Evolutionary conservation across 2,888 invertebrate genomes (phyloP).

Genomic region (Taenaris catops): DNA sequence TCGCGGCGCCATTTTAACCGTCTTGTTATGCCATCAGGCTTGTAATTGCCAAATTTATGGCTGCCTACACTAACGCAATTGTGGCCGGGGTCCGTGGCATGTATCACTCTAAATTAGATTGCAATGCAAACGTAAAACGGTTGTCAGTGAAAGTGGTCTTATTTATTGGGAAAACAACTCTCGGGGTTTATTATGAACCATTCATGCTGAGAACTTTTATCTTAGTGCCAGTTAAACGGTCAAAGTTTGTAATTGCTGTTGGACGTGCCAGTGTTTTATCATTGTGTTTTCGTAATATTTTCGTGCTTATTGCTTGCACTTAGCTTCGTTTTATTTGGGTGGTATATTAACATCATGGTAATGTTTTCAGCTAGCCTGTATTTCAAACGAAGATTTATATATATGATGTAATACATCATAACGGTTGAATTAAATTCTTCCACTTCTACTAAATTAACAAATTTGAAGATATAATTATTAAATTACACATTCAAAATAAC

Average conservation of each 20-base stretch:
- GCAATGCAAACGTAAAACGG: constrained; percentile 51
- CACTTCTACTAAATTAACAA: too few relatives aligned
- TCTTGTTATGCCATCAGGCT: constrained; percentile 52
- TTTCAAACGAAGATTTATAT: too few relatives aligned
- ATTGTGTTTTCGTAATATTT: not conserved
- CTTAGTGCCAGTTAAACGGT: constrained; percentile 6
- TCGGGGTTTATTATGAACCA: constrained; percentile 19
- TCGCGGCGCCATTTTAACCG: constrained; percentile 51
- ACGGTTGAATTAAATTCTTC: too few relatives aligned
- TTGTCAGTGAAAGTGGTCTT: constrained; percentile 47
- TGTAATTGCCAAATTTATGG: constrained; percentile 76
- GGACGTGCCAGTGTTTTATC: constrained; percentile 11
- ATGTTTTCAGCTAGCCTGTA: too few relatives aligned
- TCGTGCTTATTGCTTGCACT: not conserved
- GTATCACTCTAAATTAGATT: constrained; percentile 76
- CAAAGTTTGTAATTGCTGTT: constrained; percentile 17
- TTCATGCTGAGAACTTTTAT: constrained; percentile 13
- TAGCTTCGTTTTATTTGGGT: too few relatives aligned
- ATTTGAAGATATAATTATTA: too few relatives aligned
- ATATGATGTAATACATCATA: too few relatives aligned
- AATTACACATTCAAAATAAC: too few relatives aligned
- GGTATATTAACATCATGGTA: too few relatives aligned
- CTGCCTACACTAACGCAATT: constrained; percentile 70
- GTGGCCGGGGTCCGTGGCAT: constrained; percentile 59
- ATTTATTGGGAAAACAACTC: constrained; percentile 35